Base-by-base conservation (phyloP, 2,888 invertebrate species). In the Phyllotreta cruciferae region DNA sequence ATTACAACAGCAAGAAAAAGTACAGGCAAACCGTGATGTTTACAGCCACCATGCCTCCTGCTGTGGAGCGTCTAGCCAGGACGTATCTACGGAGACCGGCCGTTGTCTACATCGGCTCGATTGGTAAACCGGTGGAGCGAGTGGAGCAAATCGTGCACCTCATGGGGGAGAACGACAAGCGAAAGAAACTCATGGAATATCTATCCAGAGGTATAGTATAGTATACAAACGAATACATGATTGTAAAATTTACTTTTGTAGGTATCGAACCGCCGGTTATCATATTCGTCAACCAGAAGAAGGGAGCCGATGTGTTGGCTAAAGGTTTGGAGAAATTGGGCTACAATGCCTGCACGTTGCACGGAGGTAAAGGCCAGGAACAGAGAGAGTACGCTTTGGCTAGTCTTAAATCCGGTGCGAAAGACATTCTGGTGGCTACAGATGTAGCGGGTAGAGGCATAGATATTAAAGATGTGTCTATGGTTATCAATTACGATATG, bases 401-500 rank as follows among this genome's bases (percentile, higher is more conserved):
- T 5, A 93, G 96, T 80, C 90, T 99, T 67, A 99, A 99, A 81
- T 90, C 91, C 57, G 98, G 98, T 4, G 88, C 92, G 0, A 98
- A 98, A 81, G 98, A 99, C 79, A 99, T 99, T 77, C 83, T 99
- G 73, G 99, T 99, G 42, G 99, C 99, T 0, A 99, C 99, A 0
- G 98, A 99, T 82, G 99, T 99, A 0, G 99, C 99, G 71, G 99
- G 99, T 72, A 92, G 99, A 87, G 99, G 99, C 94, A 99, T 99
- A 72, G 99, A 99, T 79, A 98, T 99, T 79, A 98, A 99, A 80
- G 98, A 99, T 81, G 99, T 99, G 1, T 96, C 98, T 6, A 87
- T 99, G 83, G 99, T 99, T 67, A 95, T 99, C 74, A 99, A 99
- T 82, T 99, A 99, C 76, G 99, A 99, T 79, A 99, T 99, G 99